Evolutionary conservation across 2,888 invertebrate genomes (phyloP).

Genomic region (Phengaris alcon): DNA sequence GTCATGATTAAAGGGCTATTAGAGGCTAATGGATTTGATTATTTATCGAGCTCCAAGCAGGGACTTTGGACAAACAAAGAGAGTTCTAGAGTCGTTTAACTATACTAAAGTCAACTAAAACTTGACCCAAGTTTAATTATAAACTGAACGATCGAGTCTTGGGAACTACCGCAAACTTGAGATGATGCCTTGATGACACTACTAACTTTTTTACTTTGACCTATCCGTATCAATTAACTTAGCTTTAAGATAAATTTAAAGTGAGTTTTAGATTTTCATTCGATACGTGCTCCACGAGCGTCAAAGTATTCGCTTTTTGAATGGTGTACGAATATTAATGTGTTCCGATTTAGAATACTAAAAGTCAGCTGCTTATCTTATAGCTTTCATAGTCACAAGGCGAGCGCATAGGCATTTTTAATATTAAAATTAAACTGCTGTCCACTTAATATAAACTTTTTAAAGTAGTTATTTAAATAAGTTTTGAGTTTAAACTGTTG

Average conservation of each 20-base stretch:
- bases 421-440: too few species aligned
- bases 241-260: slow-evolving; percentile 31
- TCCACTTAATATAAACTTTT: too few species aligned
- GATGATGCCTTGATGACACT: slow-evolving; percentile 46
- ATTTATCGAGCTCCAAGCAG: slow-evolving; percentile 29
- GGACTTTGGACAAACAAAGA: slow-evolving; percentile 65
- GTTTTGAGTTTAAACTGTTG: too few species aligned
- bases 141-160: slow-evolving; percentile 65
- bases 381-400: too few species aligned
- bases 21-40: slow-evolving; percentile 42
- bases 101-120: slow-evolving; percentile 61
- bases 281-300: background rate
- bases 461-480: too few species aligned
- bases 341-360: too few species aligned
- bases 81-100: slow-evolving; percentile 56
- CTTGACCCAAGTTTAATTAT: slow-evolving; percentile 75
- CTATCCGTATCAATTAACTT: slow-evolving; percentile 42
- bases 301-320: background rate
- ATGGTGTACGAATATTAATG: too few species aligned
- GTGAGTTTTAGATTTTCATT: background rate
- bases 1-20: slow-evolving; percentile 52
- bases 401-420: too few species aligned
- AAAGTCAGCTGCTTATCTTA: too few species aligned
- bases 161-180: slow-evolving; percentile 62
- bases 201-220: slow-evolving; percentile 30